Conservation (phyloP, 1,140 invertebrate species). For the Meloidogyne hapla region DNA sequence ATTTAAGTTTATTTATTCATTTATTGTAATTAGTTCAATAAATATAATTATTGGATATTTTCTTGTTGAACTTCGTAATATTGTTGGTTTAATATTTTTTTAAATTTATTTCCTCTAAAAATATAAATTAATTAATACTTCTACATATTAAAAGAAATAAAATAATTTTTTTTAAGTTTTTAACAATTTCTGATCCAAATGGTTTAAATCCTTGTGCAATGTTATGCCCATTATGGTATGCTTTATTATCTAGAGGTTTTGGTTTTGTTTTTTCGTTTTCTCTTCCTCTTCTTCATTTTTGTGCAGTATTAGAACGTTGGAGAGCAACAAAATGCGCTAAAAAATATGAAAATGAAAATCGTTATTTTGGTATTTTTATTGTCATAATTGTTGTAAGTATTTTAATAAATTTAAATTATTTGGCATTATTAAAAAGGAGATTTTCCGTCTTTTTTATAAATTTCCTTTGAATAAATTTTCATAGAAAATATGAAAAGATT, state of each 20-base stretch:
- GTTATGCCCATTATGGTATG: neutral
- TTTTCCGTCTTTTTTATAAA: too few species aligned
- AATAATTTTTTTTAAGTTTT: neutral
- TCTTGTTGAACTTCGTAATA: neutral
- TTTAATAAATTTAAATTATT: neutral
- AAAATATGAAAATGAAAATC: conserved; percentile 18
- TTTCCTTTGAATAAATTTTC: too few species aligned
- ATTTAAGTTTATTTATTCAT: neutral
- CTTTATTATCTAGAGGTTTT: neutral
- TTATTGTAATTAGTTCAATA: neutral
- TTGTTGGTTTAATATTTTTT: neutral
- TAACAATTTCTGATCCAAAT: neutral
- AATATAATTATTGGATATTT: neutral
- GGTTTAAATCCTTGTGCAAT: neutral
- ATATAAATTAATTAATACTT: too few species aligned
- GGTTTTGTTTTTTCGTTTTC: neutral
- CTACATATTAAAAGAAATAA: too few species aligned
- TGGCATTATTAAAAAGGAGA: too few species aligned
- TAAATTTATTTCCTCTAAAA: too few species aligned
- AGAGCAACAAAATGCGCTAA: conserved; percentile 7
- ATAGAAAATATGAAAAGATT: too few species aligned
- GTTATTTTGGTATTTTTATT: neutral
- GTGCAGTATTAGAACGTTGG: conserved; percentile 12
- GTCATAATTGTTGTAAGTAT: neutral
- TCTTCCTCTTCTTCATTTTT: conserved; percentile 19